Conservation (phyloP, 2,888 invertebrate species). For the Synergus umbraculus region DNA sequence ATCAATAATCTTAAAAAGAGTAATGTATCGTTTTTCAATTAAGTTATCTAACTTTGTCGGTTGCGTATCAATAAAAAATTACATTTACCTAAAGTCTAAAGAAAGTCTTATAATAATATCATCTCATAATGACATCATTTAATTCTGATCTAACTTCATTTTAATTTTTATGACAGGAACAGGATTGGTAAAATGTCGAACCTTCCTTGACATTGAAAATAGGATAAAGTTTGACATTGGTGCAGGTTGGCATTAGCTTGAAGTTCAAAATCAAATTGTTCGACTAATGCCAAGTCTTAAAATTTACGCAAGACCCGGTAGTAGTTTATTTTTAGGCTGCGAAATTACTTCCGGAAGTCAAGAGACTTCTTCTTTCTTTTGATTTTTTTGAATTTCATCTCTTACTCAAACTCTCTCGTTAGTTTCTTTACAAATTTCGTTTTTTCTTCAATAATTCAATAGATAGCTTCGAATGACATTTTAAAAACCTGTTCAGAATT, state of each 20-base stretch:
- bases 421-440: not conserved
- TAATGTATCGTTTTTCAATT: too few species aligned
- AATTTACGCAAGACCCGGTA: slow-evolving; percentile 40
- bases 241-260: slow-evolving; percentile 40
- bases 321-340: slow-evolving; percentile 48
- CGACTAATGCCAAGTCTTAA: slow-evolving; percentile 51
- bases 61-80: not conserved
- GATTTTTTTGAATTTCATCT: slow-evolving; percentile 70
- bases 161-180: not conserved
- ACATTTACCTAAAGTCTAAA: not conserved
- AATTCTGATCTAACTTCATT: not conserved
- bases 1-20: slow-evolving; percentile 9
- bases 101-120: not conserved
- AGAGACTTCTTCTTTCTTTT: slow-evolving; percentile 65
- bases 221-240: slow-evolving; percentile 48
- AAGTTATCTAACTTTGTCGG: not conserved
- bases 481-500: slow-evolving; percentile 10
- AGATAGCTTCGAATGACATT: not conserved
- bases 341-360: slow-evolving; percentile 50
- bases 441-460: not conserved
- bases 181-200: slow-evolving; percentile 8
- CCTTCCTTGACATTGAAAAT: slow-evolving; percentile 39
- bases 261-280: slow-evolving; percentile 54
- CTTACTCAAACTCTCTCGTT: slow-evolving; percentile 67
- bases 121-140: not conserved